Base-by-base conservation (phyloP, 2,888 invertebrate species). In the Nephrotoma guestfalica region DNA sequence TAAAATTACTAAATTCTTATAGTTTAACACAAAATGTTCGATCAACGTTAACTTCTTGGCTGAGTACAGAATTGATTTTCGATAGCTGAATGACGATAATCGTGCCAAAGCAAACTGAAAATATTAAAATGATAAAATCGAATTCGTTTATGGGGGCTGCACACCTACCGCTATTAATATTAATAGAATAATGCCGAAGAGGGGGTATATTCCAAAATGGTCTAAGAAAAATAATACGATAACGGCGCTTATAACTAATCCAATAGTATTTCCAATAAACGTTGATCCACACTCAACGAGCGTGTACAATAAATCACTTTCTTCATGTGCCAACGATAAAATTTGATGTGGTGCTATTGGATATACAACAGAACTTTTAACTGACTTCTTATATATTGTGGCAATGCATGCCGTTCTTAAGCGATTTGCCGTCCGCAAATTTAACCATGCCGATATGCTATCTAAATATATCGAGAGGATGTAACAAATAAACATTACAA, bases 351-450 rank as follows among this genome's bases (percentile, higher is more conserved):
- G 47, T 85, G 87, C 45, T 42, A 87, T 87, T 15, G 87, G 86
- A 85, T 88, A 86, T 13, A 86, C 83, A 40, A 87, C 86, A n/a
- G 87, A 87, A 47, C 87, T 87, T 30, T 88, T 87, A 6, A 88
- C 85, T 13, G 86, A 57, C 83, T 86, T 87, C 45, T 86, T 86
- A 86, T 86, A 88, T 7, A 86, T 47, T n/a, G 88, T 86, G 71
- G 88, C 41, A 15, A 88, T 84, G n/a, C 87, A 85, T 40, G 87
- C 88, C 0, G 87, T 87, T 15, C 88, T 15, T 18, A 88, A 85
- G 51, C 88, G 18, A 41, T 83, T 86, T 57, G 88, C 87, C 6
- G 88, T 87, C 18, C 88, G 15, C 11, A 88, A 87, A 87, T 88
- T 88, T 42, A 88, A 57, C 88, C 88, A 88, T 41, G 83, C 83